Conservation (phyloP, 1,140 invertebrate genomes). For the Elymnias hypermnestra region DNA sequence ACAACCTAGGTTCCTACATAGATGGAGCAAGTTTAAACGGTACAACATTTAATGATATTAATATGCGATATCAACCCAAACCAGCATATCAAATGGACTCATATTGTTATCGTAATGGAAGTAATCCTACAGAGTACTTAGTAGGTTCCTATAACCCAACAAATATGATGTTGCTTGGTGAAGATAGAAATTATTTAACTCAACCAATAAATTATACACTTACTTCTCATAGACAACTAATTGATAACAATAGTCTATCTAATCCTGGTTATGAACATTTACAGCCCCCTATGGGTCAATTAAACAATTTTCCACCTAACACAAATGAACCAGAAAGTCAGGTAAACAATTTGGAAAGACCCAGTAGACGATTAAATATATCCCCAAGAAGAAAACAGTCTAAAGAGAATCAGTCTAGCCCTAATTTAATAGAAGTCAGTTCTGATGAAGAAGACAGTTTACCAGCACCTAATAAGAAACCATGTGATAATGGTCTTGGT, state of each 20-base stretch:
- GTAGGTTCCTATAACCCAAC: slow-evolving; percentile 36
- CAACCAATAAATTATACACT: slow-evolving; percentile 43
- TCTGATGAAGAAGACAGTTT: slow-evolving; percentile 69
- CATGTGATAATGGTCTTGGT: slow-evolving; percentile 29
- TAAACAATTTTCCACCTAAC: slow-evolving; percentile 22
- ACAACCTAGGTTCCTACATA: slow-evolving; percentile 28
- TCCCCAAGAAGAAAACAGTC: slow-evolving; percentile 58
- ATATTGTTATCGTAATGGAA: slow-evolving; percentile 42
- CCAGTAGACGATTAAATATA: slow-evolving; percentile 62
- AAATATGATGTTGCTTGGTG: slow-evolving; percentile 44
- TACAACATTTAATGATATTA: slow-evolving; percentile 38
- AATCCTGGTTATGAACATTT: slow-evolving; percentile 32
- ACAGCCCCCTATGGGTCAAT: slow-evolving; percentile 25
- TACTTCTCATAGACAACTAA: slow-evolving; percentile 26
- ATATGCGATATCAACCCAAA: slow-evolving; percentile 64
- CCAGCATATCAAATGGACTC: slow-evolving; percentile 33
- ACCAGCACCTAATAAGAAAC: slow-evolving; percentile 46
- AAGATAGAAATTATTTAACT: slow-evolving; percentile 40
- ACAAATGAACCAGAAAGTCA: slow-evolving; percentile 16
- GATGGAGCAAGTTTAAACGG: slow-evolving; percentile 35
- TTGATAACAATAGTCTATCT: slow-evolving; percentile 27
- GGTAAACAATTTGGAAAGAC: slow-evolving; percentile 44
- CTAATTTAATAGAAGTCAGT: slow-evolving; percentile 65
- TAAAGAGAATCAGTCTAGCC: slow-evolving; percentile 45
- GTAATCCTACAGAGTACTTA: slow-evolving; percentile 28